These are phyloP conservation scores for Bos indicus DNA, from an alignment of 2,113 vertebrate species.

Conservation along the genomic window DNA sequence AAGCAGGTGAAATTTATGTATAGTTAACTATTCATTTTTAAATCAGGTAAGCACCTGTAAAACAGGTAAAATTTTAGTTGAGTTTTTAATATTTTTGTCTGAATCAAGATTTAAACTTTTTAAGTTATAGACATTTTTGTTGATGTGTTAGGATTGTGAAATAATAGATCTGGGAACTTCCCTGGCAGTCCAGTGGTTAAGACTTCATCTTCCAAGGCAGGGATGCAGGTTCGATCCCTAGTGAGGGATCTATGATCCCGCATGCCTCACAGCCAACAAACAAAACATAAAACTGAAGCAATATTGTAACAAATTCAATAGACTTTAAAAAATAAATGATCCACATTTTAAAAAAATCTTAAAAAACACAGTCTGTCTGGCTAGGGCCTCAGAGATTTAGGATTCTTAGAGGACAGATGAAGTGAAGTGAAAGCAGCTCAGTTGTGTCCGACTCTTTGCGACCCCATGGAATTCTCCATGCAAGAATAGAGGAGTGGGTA, in stretches of 20 bases:
- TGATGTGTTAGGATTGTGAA: neutral
- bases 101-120: neutral
- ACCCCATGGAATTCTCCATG: neutral
- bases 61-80: neutral
- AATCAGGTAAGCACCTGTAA: neutral
- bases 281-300: neutral
- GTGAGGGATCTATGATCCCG: neutral
- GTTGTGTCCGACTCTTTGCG: neutral
- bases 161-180: neutral
- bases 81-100: neutral
- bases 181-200: neutral
- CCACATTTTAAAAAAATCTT: neutral
- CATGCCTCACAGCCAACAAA: neutral
- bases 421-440: neutral
- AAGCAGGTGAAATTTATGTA: neutral
- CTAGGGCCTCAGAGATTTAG: neutral
- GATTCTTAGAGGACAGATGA: neutral
- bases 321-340: neutral
- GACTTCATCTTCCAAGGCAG: neutral
- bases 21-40: neutral
- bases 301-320: neutral
- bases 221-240: fast-evolving
- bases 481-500: neutral
- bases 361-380: neutral
- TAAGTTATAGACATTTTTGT: neutral